Percentiles rank a stretch among this genome's conserved stretches.
These are phyloP conservation scores for Arrhopalites spinosus DNA, from an alignment of 2,888 invertebrate species.

Conservation along the genomic window DNA sequence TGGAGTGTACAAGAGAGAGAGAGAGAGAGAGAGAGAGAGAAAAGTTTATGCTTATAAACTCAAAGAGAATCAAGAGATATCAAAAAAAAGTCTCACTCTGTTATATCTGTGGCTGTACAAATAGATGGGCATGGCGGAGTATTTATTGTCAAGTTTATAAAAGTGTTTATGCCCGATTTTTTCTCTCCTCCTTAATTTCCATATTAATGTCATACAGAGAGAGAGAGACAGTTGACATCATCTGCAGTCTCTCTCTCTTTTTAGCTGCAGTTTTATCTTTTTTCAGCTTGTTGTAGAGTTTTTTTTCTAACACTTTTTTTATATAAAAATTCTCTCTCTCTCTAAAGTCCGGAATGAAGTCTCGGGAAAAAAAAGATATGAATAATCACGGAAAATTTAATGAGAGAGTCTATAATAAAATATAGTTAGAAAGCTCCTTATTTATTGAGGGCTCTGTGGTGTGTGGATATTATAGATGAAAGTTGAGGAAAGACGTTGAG, in stretches of 20 bases:
- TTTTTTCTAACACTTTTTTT: background rate
- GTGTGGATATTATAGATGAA: background rate
- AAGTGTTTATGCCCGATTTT: conserved; percentile 18
- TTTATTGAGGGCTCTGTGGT: too few relatives aligned
- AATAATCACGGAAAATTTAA: background rate
- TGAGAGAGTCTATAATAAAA: too few relatives aligned
- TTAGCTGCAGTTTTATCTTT: background rate
- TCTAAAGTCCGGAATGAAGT: background rate
- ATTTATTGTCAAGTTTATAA: conserved; percentile 13
- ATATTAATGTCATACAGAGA: background rate
- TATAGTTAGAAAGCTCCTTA: too few relatives aligned
- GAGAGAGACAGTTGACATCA: background rate
- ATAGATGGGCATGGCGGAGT: too few relatives aligned
- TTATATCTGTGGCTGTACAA: too few relatives aligned
- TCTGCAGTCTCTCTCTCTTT: background rate
- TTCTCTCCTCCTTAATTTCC: conserved; percentile 23
- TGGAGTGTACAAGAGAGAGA: background rate
- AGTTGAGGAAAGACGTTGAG: background rate
- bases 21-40: too few relatives aligned
- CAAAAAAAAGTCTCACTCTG: too few relatives aligned
- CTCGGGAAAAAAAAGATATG: background rate
- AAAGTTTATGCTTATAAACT: too few relatives aligned
- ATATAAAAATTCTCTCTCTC: background rate
- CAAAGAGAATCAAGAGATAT: too few relatives aligned
- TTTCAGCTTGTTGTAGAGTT: background rate